Evolutionary conservation across 2,113 vertebrate species (phyloP).

Genomic region (Grammomys dolichurus): DNA sequence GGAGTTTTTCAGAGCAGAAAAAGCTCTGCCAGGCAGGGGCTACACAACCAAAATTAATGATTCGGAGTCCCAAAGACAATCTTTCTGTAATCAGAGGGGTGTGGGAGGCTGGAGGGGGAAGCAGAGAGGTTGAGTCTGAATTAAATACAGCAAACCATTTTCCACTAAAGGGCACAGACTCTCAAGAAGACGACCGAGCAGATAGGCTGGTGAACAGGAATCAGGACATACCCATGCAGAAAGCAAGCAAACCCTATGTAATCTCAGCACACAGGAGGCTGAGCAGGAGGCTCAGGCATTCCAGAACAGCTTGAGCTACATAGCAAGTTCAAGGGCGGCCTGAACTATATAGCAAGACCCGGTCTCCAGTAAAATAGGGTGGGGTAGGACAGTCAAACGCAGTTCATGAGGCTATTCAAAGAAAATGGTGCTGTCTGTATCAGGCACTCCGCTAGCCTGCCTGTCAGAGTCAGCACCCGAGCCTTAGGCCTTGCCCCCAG

Average conservation of each 20-base stretch:
- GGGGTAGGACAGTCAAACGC: neutral
- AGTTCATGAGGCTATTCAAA: neutral
- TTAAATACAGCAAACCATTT: neutral
- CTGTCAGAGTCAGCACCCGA: too few relatives aligned
- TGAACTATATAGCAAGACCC: neutral
- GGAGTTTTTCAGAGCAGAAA: slow-evolving; percentile 81
- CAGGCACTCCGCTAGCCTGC: too few relatives aligned
- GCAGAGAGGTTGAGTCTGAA: slow-evolving; percentile 31
- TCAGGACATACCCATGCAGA: neutral
- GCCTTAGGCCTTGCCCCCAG: too few relatives aligned
- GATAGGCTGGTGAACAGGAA: neutral
- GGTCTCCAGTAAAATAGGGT: neutral
- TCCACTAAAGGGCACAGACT: neutral
- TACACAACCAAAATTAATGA: slow-evolving; percentile 85
- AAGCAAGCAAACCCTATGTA: neutral
- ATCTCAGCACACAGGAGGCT: neutral
- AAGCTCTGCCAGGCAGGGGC: slow-evolving; percentile 74
- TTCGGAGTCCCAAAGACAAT: slow-evolving; percentile 83
- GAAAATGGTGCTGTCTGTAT: neutral
- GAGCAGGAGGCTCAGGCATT: neutral
- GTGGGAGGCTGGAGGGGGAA: slow-evolving; percentile 72
- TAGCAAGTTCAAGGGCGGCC: neutral
- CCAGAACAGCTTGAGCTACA: neutral
- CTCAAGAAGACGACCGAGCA: neutral
- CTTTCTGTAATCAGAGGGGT: slow-evolving; percentile 79